Base-by-base conservation (phyloP, 2,113 vertebrate species). In the Bubo blakistoni region DNA sequence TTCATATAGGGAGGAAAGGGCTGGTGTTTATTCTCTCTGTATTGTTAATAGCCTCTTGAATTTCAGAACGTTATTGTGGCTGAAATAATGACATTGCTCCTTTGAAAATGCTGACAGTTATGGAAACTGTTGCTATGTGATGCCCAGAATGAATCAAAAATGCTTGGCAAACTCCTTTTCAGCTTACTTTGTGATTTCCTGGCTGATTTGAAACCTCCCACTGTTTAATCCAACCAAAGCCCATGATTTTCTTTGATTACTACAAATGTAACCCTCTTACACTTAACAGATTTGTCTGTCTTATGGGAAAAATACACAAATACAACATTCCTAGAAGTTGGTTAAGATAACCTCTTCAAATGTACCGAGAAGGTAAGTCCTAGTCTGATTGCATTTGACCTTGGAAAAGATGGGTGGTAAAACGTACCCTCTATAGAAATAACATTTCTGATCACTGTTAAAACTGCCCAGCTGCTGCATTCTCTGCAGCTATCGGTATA, bases 161-260 rank as follows among this genome's bases (percentile, higher is more conserved):
- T 76, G 91, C 92, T 95, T 82, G 16, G 9, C 78, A 66, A 96
- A 92, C 73, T 84, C 88, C 96, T 92, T 90, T 97, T 93, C 91
- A 73, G 89, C 85, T 77, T 47, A 73, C 93, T 97, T 94, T 18
- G 24, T 91, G 90, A 90, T 94, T 87, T 92, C 95, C 94, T 71
- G 78, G 81, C 63, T 78, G 71, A 94, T 94, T 80, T 76, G 76
- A 89, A 88, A 96, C 47, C 90, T 96, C 97, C 88, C 6, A 34
- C 94, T 26, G 76, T 70, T 97, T 95, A 97, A 96, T 94, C 94
- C 96, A 90, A 52, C 36, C 66, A n/a, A 52, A 88, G 58, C 55
- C 86, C 3, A 20, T 38, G 29, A 63, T 92, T 84, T 91, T 93
- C 90, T 97, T 95, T 95, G 91, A 97, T 97, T 81, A 84, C 34